A percentile compares a stretch with the other conserved stretches of the same genome.
Conservation (phyloP, 2,888 invertebrate genomes). For the Synergus laeviventris region DNA sequence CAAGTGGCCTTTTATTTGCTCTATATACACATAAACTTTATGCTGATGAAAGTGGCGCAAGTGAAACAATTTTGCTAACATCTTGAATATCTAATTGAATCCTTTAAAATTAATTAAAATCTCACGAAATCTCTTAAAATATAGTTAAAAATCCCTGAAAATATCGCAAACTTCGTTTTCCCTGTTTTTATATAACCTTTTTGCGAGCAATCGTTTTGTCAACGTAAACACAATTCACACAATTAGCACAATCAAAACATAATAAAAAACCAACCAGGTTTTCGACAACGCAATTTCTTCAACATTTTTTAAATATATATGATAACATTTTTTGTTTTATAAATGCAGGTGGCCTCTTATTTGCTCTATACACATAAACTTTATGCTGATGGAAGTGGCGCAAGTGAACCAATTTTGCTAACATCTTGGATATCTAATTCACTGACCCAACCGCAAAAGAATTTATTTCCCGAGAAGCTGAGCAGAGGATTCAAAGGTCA, state of each 20-base stretch:
- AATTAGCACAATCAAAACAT: too few species aligned
- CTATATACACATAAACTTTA: slow-evolving; percentile 86
- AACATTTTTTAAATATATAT: too few species aligned
- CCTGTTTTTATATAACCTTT: too few species aligned
- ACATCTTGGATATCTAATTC: slow-evolving; percentile 84
- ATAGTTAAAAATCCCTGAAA: too few species aligned
- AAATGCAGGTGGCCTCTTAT: slow-evolving; percentile 81
- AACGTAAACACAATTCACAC: too few species aligned
- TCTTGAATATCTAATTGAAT: slow-evolving; percentile 84
- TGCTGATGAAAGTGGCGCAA: slow-evolving; percentile 85
- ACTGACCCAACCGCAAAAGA: slow-evolving; percentile 78
- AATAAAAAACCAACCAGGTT: too few species aligned
- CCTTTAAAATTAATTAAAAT: too few species aligned
- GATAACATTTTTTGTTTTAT: background rate
- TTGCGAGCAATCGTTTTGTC: too few species aligned
- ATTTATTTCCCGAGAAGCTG: slow-evolving; percentile 85
- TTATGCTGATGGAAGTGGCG: slow-evolving; percentile 85
- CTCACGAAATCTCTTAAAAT: too few species aligned
- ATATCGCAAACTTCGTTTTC: too few species aligned
- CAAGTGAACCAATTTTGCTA: slow-evolving; percentile 82
- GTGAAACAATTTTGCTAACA: slow-evolving; percentile 82
- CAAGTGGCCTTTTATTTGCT: slow-evolving; percentile 84
- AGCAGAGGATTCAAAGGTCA: slow-evolving; percentile 84
- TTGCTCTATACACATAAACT: slow-evolving; percentile 86
- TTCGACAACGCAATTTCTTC: too few species aligned